Evolutionary conservation across 2,888 invertebrate genomes (phyloP), one percentile per base, ranked within the genome.

Genomic region (Pseudeuparius sepicola): DNA sequence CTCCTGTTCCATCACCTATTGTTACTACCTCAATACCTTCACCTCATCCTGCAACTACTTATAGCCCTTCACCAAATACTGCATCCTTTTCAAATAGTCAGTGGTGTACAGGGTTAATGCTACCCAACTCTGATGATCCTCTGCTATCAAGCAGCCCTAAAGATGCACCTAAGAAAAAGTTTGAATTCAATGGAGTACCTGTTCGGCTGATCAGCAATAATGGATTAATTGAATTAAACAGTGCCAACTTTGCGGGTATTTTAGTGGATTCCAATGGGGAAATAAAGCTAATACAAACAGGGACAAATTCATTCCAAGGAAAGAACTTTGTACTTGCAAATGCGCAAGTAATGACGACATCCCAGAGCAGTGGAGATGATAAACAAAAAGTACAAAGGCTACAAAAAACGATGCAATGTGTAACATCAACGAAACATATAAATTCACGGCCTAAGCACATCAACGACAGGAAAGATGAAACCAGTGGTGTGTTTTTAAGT

Each of bases 91-190:
- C 62, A 7, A 51, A 60, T 44, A 58, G 63, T 4, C 57, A 59
- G 2, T 64, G 63, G 37, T 63, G 62, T 43, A 69, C 72, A 1
- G 80, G 79, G 3, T 80, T 85, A 51, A 87, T 87, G 71, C 82
- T 87, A 81, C 77, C 86, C 7, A 87, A 87, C 55, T 86, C 86
- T 0, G 87, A 87, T 52, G 87, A 87, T 57, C 87, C 87, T 0
- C 60, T 87, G 3, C 59, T 88, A 11, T 87, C 87, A 0, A 86
- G 86, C 39, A 85, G 79, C 46, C 85, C 87, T 0, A 78, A 85
- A 41, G 86, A 87, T 54, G 69, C 66, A 28, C 60, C 67, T 2
- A 63, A 67, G 24, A 71, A 71, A 45, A 61, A 62, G 38, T 70
- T 73, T 43, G 73, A 72, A 48, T 67, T 72, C 31, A 64, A 64